Base-by-base conservation (phyloP, 2,888 invertebrate genomes). In the Incurvaria masculella region DNA sequence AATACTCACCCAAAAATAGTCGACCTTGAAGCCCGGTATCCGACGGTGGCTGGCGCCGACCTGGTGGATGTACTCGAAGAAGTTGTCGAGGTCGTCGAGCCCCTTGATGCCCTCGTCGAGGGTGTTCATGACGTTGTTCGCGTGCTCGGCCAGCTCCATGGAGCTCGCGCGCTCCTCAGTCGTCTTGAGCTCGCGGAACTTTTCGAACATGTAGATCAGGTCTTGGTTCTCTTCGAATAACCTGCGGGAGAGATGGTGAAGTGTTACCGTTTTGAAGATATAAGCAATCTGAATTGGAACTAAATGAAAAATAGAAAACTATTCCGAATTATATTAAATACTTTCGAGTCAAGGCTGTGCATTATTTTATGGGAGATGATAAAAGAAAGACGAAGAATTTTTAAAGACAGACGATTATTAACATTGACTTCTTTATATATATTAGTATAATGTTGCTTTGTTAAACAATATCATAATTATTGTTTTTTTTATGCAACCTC, bases 81-180 rank as follows among this genome's bases (percentile, higher is more conserved):
- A 92, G 61, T 85, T 84, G 68, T 94, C 93, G 69, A 91, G 79
- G 65, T 93, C 88, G 61, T 94, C 93, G 51, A 94, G 80, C 20
- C 89, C 87, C 63, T 89, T 88, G 70, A 95, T 94, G 52, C 92
- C 90, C 62, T 94, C 92, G 64, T 94, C 94, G 52, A 95, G 69
- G 1, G 93, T 91, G 59, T 84, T 86, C 94, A 94, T 94, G 21
- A 95, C 94, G 59, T 89, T 89, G 61, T 86, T 88, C 45, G 94
- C 94, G 64, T 94, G 94, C 57, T 92, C 89, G 4, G 89, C 89
- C 52, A 95, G 74, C 68, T 91, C 91, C 80, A 89, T 84, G 49
- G 90, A 91, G 61, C 85, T 84, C 52, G 87, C 84, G 64, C 92
- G 90, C 58, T 91, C 87, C 61, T 92, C 90, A 63, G 85, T 86